Evolutionary conservation across 2,888 invertebrate species (phyloP).

Genomic region (Nemotelus nigrinus): DNA sequence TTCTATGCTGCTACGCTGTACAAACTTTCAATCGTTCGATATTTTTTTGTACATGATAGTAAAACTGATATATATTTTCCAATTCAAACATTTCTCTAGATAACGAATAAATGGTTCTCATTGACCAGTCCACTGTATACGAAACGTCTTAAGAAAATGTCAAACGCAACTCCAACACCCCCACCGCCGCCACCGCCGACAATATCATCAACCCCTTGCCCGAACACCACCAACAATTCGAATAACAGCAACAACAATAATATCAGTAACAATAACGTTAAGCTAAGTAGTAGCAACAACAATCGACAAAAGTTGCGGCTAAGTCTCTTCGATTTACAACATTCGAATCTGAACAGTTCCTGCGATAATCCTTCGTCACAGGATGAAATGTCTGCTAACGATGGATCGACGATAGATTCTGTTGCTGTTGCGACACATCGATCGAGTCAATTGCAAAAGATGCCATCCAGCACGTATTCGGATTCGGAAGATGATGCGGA

Average conservation of each 20-base stretch:
- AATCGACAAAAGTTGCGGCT: conserved; percentile 63
- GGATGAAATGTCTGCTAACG: conserved; percentile 49
- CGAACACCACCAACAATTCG: background rate
- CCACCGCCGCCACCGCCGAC: conserved; percentile 17
- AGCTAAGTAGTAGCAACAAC: conserved; percentile 56
- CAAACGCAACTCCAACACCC: conserved; percentile 37
- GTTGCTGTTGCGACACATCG: conserved; percentile 45
- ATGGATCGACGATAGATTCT: conserved; percentile 46
- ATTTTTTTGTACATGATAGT: background rate
- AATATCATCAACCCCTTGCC: background rate
- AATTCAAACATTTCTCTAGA: conserved; percentile 16
- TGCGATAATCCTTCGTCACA: conserved; percentile 42
- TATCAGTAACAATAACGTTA: conserved; percentile 3
- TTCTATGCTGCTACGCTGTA: background rate
- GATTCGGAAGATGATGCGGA: conserved; percentile 65
- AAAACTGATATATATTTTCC: background rate
- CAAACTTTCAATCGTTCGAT: no score
- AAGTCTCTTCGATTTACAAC: conserved; percentile 62
- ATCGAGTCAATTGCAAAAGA: conserved; percentile 59
- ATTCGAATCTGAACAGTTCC: conserved; percentile 49
- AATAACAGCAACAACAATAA: conserved; percentile 21
- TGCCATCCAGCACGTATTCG: conserved; percentile 64
- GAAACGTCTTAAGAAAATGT: conserved; percentile 42
- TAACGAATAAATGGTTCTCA: conserved; percentile 41
- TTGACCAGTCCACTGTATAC: conserved; percentile 39